phyloP scores from a whole-genome alignment of 2,113 vertebrate genomes.

The Verasper variegatus region DNA sequence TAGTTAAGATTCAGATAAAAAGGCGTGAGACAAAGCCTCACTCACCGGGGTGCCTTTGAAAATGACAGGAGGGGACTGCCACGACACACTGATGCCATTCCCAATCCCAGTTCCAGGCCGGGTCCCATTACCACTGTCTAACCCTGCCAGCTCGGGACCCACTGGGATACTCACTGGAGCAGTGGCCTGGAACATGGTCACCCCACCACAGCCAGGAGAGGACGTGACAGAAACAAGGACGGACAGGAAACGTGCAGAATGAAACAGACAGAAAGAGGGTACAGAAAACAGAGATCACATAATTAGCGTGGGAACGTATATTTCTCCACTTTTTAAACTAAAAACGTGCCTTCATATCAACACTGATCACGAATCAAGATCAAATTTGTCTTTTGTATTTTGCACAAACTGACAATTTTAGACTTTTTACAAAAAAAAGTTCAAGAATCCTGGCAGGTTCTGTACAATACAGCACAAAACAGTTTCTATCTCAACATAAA shows the following conservation, averaged over 20 bases:
- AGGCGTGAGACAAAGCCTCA: constrained; percentile 68
- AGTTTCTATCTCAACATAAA: too few species aligned
- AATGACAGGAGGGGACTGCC: constrained; percentile 85
- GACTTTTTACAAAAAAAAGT: too few species aligned
- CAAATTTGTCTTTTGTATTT: too few species aligned
- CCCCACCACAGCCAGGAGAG: constrained; percentile 36
- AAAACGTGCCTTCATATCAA: background rate
- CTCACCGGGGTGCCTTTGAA: constrained; percentile 86
- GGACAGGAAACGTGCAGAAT: constrained; percentile 36
- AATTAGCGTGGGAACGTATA: constrained; percentile 13
- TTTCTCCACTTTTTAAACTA: constrained; percentile 21
- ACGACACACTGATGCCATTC: constrained; percentile 84
- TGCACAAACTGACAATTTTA: background rate
- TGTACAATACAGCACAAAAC: too few species aligned
- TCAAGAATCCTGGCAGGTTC: too few species aligned
- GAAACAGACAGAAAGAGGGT: constrained; percentile 27
- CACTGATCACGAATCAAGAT: too few species aligned
- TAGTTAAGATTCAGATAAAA: constrained; percentile 40
- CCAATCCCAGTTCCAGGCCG: constrained; percentile 72
- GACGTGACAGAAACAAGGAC: constrained; percentile 35
- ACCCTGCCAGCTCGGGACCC: constrained; percentile 75
- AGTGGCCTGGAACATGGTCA: constrained; percentile 82
- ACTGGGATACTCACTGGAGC: constrained; percentile 82
- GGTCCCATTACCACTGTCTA: constrained; percentile 76
- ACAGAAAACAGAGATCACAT: constrained; percentile 24